Evolutionary conservation across 2,888 invertebrate genomes (phyloP), one percentile per base, ranked within the genome.

Genomic region (Tiphia femorata): DNA sequence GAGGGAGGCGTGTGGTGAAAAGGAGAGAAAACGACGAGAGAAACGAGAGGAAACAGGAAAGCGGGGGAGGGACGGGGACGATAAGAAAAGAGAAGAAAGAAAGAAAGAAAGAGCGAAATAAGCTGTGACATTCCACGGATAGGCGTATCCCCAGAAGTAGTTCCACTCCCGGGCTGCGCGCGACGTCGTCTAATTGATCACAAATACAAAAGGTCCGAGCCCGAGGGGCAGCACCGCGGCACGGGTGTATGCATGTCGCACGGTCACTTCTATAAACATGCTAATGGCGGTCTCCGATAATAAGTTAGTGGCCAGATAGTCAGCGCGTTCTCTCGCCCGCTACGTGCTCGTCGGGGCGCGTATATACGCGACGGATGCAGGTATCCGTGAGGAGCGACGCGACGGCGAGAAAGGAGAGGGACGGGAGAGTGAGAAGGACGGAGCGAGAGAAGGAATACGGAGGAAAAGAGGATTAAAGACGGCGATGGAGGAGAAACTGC

Each of bases 281-380:
- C 75, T 78, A 77, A 78, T 78, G 70, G 76, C 70, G 75, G 66
- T 75, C 67, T 61, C 64, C 67, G 76, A 77, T 77, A 77, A 77
- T 78, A 77, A 78, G 71, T 75, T 71, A 72, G 71, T 67, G 72
- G 64, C 55, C 60, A 60, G 71, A 67, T 73, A 70, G 65, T 49
- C 54, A 3, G 21, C 37, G 37, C 33, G 16, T 29, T 30, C 30
- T 55, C 50, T 44, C 67, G 48, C 54, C 44, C 51, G 49, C 40
- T 14, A 37, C 44, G 41, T 52, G 25, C 23, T 4, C 40, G 40
- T 43, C 42, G 30, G 19, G 10, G 41, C 43, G 48, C 30, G 21
- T 47, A 40, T 14, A 33, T 25, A 55, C 50, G 50, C 50, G 35
- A 29, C 21, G 19, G 55, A 52, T 35, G 43, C 6, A 35, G 41